These are phyloP conservation scores for Neoascia interrupta DNA, from an alignment of 2,888 invertebrate genomes.

Conservation along the genomic window DNA sequence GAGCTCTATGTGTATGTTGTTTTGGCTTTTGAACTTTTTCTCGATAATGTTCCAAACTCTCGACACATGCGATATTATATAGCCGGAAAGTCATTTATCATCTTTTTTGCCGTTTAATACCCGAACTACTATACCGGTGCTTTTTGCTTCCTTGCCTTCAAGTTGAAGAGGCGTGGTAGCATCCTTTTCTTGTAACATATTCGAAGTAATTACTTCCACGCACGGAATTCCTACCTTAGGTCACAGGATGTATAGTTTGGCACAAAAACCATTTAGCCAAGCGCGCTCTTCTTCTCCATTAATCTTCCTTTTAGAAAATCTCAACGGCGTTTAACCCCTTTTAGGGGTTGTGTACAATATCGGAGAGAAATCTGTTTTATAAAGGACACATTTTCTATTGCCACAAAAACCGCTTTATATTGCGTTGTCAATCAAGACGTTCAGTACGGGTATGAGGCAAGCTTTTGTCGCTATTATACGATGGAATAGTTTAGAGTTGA, in stretches of 20 bases:
- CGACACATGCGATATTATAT: slow-evolving; percentile 46
- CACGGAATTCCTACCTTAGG: slow-evolving; percentile 44
- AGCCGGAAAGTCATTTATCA: slow-evolving; percentile 57
- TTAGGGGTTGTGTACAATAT: neutral
- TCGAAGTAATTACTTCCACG: slow-evolving; percentile 66
- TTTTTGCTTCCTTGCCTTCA: slow-evolving; percentile 32
- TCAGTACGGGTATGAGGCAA: too few species aligned
- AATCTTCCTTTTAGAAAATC: slow-evolving; percentile 55
- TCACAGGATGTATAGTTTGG: neutral
- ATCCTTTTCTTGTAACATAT: slow-evolving; percentile 60
- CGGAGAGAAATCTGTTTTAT: slow-evolving; percentile 14
- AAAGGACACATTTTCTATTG: slow-evolving; percentile 46
- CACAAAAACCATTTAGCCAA: neutral
- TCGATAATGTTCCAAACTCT: slow-evolving; percentile 38
- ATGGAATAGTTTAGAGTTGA: too few species aligned
- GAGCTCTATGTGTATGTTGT: slow-evolving; percentile 2
- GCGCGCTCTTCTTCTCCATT: slow-evolving; percentile 49
- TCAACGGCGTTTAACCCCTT: slow-evolving; percentile 39
- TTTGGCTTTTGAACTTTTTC: slow-evolving; percentile 39
- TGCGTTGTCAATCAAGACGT: slow-evolving; percentile 48
- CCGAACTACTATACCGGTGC: neutral
- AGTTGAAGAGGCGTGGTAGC: slow-evolving; percentile 50
- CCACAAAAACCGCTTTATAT: slow-evolving; percentile 47
- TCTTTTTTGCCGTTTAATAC: slow-evolving; percentile 46
- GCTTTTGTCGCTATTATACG: too few species aligned